Percentiles rank a stretch among this genome's conserved stretches.
These are phyloP conservation scores for Aphidius colemani DNA, from an alignment of 2,888 invertebrate genomes.

Conservation along the genomic window DNA sequence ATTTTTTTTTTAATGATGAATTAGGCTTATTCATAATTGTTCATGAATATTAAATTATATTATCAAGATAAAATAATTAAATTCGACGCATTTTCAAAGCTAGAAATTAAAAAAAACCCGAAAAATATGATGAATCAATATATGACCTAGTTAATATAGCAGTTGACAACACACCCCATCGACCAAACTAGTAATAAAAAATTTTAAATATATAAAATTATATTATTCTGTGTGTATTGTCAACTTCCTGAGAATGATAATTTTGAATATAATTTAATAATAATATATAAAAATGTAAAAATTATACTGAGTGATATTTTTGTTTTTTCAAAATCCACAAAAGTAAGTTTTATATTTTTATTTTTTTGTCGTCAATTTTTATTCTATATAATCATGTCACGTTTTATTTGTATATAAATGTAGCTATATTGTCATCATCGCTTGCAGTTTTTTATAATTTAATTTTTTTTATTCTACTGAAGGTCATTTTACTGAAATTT, in stretches of 20 bases:
- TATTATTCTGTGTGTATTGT: constrained; percentile 30
- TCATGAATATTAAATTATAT: too few relatives aligned
- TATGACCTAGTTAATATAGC: constrained; percentile 34
- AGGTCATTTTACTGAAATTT: constrained; percentile 17
- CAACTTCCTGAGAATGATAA: constrained; percentile 21
- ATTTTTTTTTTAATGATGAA: too few relatives aligned
- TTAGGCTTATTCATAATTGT: too few relatives aligned
- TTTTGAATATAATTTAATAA: too few relatives aligned
- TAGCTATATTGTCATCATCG: neutral
- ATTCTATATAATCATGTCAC: neutral
- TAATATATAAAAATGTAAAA: neutral
- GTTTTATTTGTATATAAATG: neutral
- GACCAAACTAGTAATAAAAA: constrained; percentile 36
- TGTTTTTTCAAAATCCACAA: neutral
- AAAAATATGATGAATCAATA: constrained; percentile 19
- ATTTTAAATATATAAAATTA: constrained; percentile 23
- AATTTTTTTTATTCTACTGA: neutral
- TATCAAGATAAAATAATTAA: too few relatives aligned
- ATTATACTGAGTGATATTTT: neutral
- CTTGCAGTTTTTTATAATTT: neutral
- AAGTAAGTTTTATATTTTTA: neutral
- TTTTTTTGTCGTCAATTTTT: neutral
- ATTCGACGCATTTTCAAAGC: too few relatives aligned
- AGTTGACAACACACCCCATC: constrained; percentile 35
- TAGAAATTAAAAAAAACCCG: neutral